Evolutionary conservation across 2,113 vertebrate species (phyloP).

Genomic region (Xyrauchen texanus): DNA sequence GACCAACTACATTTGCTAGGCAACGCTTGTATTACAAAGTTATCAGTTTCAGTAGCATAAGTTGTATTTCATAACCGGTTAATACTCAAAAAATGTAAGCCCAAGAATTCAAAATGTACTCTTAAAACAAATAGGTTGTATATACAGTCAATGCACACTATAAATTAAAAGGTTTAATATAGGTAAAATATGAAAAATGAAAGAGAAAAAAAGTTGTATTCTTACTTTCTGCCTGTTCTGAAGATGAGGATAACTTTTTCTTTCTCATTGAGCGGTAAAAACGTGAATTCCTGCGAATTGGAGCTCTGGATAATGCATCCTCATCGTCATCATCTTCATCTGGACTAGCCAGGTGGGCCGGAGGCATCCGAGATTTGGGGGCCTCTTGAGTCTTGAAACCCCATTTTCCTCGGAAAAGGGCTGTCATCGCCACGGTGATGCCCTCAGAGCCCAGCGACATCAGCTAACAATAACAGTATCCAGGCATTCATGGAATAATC

Average conservation of each 20-base stretch:
- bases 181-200: no score
- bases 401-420: conserved; percentile 70
- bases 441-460: conserved; percentile 6
- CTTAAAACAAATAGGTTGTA: no score
- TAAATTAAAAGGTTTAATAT: no score
- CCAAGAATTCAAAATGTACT: no score
- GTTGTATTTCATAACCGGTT: not conserved
- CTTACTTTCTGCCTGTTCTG: conserved; percentile 63
- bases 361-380: not conserved
- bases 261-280: conserved; percentile 77
- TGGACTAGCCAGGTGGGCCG: conserved; percentile 10
- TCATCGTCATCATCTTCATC: conserved; percentile 66
- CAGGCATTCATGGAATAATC: not conserved
- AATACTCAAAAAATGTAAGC: no score
- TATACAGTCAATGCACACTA: no score
- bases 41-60: conserved; percentile 1
- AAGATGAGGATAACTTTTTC: conserved; percentile 54
- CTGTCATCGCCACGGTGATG: conserved; percentile 63
- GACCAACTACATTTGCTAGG: not conserved
- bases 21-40: not conserved
- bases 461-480: conserved; percentile 4
- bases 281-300: conserved; percentile 71
- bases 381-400: conserved; percentile 38
- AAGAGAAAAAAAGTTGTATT: not conserved
- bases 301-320: conserved; percentile 48